Evolutionary conservation across 2,888 invertebrate species (phyloP), one percentile per base, ranked within the genome.

Genomic region (Leptura quadrifasciata): DNA sequence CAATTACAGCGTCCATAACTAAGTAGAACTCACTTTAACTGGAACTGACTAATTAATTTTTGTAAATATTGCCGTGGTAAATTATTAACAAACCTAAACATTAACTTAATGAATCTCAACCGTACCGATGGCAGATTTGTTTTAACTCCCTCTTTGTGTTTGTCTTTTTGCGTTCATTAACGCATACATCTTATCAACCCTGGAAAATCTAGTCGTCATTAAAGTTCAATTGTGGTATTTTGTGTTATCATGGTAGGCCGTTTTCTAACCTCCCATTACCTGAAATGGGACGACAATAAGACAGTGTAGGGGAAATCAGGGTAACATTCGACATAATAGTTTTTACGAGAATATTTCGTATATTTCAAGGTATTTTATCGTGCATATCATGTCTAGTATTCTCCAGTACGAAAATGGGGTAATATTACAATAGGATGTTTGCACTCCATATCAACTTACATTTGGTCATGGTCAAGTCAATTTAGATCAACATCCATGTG

Each of bases 151-250:
- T 61, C 61, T 71, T 61, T 71, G 61, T 60, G 70, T 71, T 71
- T 71, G 70, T 71, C 70, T 71, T 71, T 71, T 71, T 61, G 70
- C 61, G 8, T 71, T 71, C 70, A 71, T 71, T 71, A 71, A 71
- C 70, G 70, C 52, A 65, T 65, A 71, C 70, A 27, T 61, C 70
- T 71, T 71, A 71, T 71, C 70, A 18, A 27, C 52, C 61, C 70
- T n/a, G 10, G 52, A 61, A 61, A 52, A 71, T 71, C 60, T 71
- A 71, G 70, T 52, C 70, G 27, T 71, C 70, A 61, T 61, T 71
- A 61, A 71, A 52, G 70, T 71, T 71, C 70, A 71, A 61, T 71
- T 71, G 70, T 71, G 70, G 61, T 60, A 71, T 71, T 71, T 47
- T 20, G 70, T 71, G 61, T 61, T 61, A 61, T 61, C 61, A 24